Conservation (phyloP, 1,140 invertebrate genomes). For the Zaprionus taronus region DNA sequence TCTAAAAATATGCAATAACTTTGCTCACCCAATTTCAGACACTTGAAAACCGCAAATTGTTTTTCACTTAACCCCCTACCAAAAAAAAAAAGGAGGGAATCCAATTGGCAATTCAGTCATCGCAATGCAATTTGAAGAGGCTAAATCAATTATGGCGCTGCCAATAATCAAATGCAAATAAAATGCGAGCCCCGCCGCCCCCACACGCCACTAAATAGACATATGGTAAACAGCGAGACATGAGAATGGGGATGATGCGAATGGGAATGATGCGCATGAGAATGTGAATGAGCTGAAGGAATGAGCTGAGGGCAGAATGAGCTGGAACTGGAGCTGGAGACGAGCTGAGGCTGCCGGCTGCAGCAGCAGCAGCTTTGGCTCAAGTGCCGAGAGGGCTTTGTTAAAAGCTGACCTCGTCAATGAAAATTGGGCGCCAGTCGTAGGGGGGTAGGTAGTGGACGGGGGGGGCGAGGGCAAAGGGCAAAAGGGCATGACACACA, state of each 20-base stretch:
- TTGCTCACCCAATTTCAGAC: background rate
- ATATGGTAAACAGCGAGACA: conserved; percentile 9
- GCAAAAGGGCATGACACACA: conserved; percentile 30
- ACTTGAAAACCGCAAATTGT: conserved; percentile 2
- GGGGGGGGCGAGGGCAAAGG: background rate
- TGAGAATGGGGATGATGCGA: conserved; percentile 22
- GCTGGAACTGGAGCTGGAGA: background rate
- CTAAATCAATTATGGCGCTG: conserved; percentile 42
- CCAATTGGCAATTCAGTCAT: conserved; percentile 46
- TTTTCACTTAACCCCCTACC: background rate
- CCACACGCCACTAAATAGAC: background rate
- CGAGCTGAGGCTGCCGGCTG: conserved; percentile 17
- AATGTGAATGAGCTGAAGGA: conserved; percentile 1
- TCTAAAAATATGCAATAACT: conserved; percentile 3
- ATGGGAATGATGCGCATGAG: conserved; percentile 7
- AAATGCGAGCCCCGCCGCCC: background rate
- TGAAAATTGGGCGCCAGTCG: conserved; percentile 48
- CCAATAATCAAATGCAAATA: conserved; percentile 45
- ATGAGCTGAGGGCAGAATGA: background rate
- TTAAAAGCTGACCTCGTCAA: conserved; percentile 78
- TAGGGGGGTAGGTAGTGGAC: background rate
- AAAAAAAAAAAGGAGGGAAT: background rate
- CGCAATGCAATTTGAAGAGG: conserved; percentile 30
- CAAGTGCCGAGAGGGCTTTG: conserved; percentile 54
- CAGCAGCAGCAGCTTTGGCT: conserved; percentile 10